Evolutionary conservation across 2,113 vertebrate species (phyloP).

Genomic region (Oryzias celebensis): DNA sequence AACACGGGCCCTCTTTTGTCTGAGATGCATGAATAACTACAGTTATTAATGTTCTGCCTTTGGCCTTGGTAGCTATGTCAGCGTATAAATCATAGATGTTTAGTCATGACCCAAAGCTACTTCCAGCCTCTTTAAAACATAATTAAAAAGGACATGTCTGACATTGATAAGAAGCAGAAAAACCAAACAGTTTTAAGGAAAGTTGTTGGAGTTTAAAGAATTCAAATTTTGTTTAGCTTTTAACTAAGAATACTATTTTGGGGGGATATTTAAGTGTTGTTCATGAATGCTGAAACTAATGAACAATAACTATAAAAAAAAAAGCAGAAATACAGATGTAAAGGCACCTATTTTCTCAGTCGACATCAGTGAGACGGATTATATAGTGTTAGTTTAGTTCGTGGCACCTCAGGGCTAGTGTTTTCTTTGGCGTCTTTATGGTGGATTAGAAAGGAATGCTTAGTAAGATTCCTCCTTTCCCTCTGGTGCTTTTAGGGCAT

Average conservation of each 20-base stretch:
- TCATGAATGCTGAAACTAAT: too few relatives aligned
- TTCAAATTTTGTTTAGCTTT: background rate
- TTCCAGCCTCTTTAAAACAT: constrained; percentile 55
- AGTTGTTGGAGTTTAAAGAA: constrained; percentile 5
- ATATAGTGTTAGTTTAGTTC: constrained; percentile 62
- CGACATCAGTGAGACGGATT: constrained; percentile 54
- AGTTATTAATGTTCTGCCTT: constrained; percentile 57
- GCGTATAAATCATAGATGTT: constrained; percentile 67
- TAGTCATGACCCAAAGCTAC: constrained; percentile 60
- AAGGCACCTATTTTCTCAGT: constrained; percentile 33
- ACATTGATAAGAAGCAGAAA: constrained; percentile 50
- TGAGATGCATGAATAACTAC: constrained; percentile 17
- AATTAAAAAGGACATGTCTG: constrained; percentile 54
- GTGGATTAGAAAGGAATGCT: constrained; percentile 78
- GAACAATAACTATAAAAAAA: too few relatives aligned
- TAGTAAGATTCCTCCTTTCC: constrained; percentile 68
- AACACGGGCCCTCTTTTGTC: constrained; percentile 17
- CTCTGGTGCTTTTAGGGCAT: constrained; percentile 65
- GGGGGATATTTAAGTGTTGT: too few relatives aligned
- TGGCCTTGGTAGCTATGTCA: constrained; percentile 59
- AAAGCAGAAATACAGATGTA: constrained; percentile 21
- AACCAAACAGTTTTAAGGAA: constrained; percentile 14
- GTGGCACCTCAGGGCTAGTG: constrained; percentile 59
- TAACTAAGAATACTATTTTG: too few relatives aligned
- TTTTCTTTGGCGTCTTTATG: constrained; percentile 71